phyloP scores from a whole-genome alignment of 2,888 invertebrate genomes.

The Tortricodes alternella region DNA sequence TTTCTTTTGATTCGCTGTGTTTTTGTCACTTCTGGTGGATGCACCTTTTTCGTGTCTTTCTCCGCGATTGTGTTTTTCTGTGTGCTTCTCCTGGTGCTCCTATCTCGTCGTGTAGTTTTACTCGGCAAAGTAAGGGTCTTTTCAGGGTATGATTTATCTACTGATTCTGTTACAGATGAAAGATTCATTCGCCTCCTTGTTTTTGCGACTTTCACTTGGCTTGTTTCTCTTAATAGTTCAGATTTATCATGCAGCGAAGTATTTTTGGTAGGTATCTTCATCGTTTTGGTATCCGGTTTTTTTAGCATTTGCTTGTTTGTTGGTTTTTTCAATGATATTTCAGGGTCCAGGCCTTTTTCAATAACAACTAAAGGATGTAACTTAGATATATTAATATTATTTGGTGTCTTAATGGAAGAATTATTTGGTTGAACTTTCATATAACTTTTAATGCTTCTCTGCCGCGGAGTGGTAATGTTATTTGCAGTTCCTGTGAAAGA shows the following conservation, averaged over 20 bases:
- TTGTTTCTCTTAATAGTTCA: neutral
- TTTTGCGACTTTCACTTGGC: neutral
- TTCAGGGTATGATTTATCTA: neutral
- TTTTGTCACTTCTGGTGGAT: neutral
- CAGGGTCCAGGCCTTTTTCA: neutral
- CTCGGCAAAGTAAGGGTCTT: neutral
- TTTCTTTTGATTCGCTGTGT: neutral
- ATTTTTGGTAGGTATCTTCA: neutral
- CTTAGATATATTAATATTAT: neutral
- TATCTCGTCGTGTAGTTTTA: neutral
- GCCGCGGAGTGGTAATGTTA: neutral
- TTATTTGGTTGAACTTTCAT: neutral
- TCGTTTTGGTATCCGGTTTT: neutral
- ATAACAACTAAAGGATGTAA: neutral
- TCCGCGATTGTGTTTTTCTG: neutral
- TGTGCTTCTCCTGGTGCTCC: neutral
- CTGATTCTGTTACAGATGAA: neutral
- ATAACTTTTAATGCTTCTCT: neutral
- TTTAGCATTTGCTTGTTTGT: neutral
- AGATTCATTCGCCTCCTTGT: constrained; percentile 8
- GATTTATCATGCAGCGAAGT: neutral
- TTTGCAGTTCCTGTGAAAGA: constrained; percentile 12
- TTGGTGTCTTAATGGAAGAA: neutral
- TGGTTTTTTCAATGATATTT: neutral
- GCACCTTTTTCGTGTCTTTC: neutral